Percentiles rank a stretch among this genome's conserved stretches.
Evolutionary conservation across 2,113 vertebrate genomes (phyloP).

Genomic region (Rissa tridactyla): DNA sequence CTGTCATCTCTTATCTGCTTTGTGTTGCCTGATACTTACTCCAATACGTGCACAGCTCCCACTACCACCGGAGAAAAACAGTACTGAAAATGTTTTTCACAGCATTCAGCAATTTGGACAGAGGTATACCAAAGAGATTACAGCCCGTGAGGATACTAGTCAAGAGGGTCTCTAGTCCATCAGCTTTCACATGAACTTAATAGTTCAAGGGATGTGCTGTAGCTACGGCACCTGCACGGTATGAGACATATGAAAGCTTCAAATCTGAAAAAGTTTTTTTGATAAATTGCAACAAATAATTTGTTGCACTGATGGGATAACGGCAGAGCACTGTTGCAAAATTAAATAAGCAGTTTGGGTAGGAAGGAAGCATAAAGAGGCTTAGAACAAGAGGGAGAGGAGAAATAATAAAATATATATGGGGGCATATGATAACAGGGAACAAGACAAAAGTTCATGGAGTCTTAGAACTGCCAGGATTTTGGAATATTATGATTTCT

Average conservation of each 20-base stretch:
- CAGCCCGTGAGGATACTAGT: neutral
- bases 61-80: neutral
- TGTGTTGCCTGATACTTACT: neutral
- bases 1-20: neutral
- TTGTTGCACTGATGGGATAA: neutral
- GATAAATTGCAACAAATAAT: neutral
- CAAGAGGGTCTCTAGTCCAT: neutral
- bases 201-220: neutral
- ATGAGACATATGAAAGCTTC: neutral
- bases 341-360: neutral
- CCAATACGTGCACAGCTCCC: neutral
- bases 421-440: neutral
- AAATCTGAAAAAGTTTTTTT: neutral
- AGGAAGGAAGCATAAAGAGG: neutral
- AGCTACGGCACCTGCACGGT: neutral
- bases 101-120: neutral
- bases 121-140: neutral
- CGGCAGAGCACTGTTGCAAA: neutral
- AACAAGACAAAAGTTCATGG: neutral
- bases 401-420: neutral
- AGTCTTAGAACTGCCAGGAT: neutral
- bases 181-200: neutral
- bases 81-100: neutral
- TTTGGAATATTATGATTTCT: neutral
- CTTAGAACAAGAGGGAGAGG: neutral